Percentiles rank a stretch among this genome's conserved stretches.
These are phyloP conservation scores for Perca schrenkii DNA, from an alignment of 2,113 vertebrate species.

Conservation along the genomic window DNA sequence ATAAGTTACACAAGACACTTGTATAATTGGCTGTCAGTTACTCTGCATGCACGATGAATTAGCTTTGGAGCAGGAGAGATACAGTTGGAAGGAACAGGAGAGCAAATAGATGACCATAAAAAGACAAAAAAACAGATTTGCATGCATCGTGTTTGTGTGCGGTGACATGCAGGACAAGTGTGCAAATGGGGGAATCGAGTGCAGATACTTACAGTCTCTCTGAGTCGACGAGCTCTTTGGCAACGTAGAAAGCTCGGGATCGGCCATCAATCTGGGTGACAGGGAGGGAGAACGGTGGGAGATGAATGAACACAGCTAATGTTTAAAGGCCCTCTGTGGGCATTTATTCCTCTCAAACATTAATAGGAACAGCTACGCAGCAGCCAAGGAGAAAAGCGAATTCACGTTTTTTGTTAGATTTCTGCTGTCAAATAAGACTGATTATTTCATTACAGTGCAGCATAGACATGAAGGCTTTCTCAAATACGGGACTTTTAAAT, in stretches of 20 bases:
- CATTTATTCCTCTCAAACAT: constrained; percentile 57
- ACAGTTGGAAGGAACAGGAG: neutral
- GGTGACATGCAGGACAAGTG: constrained; percentile 3
- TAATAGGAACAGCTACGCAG: constrained; percentile 39
- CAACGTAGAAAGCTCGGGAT: constrained; percentile 91
- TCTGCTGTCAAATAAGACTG: constrained; percentile 82
- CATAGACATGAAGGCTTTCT: constrained; percentile 68
- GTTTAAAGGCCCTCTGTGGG: constrained; percentile 68
- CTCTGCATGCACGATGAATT: constrained; percentile 49
- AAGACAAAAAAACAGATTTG: constrained; percentile 11
- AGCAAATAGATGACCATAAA: neutral
- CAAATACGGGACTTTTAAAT: constrained; percentile 75
- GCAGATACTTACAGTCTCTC: constrained; percentile 92
- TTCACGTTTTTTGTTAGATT: constrained; percentile 47
- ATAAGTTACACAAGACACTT: constrained; percentile 37
- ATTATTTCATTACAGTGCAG: constrained; percentile 82
- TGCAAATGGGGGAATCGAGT: constrained; percentile 16
- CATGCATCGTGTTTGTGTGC: constrained; percentile 15
- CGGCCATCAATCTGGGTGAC: constrained; percentile 90
- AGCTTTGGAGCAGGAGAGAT: constrained; percentile 21
- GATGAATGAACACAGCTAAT: constrained; percentile 73
- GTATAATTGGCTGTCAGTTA: constrained; percentile 68
- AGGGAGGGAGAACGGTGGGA: constrained; percentile 59
- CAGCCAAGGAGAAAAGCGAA: constrained; percentile 38
- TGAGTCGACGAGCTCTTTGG: constrained; percentile 91